These are phyloP conservation scores for Nothobranchius furzeri DNA, from an alignment of 2,113 vertebrate genomes.

Conservation along the genomic window DNA sequence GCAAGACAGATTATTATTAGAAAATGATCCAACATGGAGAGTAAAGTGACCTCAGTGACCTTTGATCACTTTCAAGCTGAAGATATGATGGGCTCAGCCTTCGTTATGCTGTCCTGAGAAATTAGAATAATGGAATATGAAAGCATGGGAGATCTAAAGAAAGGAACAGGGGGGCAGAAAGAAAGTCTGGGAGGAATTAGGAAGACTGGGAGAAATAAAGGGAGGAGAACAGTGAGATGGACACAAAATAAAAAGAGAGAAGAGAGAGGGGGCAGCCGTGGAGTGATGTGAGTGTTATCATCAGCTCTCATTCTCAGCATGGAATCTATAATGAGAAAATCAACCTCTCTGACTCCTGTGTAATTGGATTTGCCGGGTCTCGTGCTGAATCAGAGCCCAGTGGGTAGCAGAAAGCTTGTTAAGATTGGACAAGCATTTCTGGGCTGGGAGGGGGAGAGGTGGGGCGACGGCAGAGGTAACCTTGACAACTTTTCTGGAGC, in stretches of 20 bases:
- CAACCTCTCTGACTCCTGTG: constrained; percentile 84
- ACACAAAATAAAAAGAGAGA: constrained; percentile 57
- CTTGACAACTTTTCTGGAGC: constrained; percentile 75
- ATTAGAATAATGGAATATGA: constrained; percentile 68
- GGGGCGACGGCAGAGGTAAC: constrained; percentile 67
- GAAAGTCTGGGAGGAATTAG: constrained; percentile 52
- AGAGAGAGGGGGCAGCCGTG: constrained; percentile 63
- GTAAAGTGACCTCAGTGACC: constrained; percentile 47
- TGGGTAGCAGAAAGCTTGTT: constrained; percentile 86
- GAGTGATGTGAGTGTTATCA: constrained; percentile 79
- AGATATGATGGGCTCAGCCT: constrained; percentile 50
- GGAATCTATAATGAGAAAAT: constrained; percentile 86
- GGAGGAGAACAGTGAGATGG: constrained; percentile 58
- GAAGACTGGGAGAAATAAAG: constrained; percentile 61
- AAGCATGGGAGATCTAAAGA: constrained; percentile 58
- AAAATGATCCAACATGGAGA: constrained; percentile 6
- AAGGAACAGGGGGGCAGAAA: constrained; percentile 50
- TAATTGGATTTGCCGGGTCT: constrained; percentile 87
- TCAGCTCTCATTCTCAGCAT: constrained; percentile 82
- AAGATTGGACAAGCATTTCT: constrained; percentile 85
- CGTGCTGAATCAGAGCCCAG: constrained; percentile 84
- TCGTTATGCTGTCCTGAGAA: constrained; percentile 63
- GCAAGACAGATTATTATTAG: constrained; percentile 5
- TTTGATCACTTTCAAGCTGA: constrained; percentile 38
- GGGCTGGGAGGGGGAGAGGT: constrained; percentile 52